These are phyloP conservation scores for Leptosomus discolor DNA, from an alignment of 2,113 vertebrate species.

Conservation along the genomic window DNA sequence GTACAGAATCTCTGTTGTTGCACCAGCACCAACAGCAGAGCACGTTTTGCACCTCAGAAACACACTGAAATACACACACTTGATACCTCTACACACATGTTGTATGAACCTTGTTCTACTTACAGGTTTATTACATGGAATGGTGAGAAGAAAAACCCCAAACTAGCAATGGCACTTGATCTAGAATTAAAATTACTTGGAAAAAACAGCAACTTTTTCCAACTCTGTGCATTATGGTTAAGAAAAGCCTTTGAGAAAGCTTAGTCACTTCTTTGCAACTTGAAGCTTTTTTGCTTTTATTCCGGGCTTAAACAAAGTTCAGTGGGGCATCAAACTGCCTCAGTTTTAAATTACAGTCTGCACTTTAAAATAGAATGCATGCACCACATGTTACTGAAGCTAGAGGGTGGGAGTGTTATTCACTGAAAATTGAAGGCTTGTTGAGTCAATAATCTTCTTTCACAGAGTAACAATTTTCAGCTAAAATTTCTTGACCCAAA, in stretches of 20 bases:
- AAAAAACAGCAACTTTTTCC: constrained; percentile 6
- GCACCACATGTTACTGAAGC: constrained; percentile 79
- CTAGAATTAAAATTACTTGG: background rate
- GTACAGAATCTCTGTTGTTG: background rate
- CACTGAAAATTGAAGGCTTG: constrained; percentile 86
- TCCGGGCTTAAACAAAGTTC: constrained; percentile 85
- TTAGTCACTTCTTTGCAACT: constrained; percentile 75
- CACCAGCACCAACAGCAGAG: background rate
- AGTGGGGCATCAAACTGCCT: constrained; percentile 84
- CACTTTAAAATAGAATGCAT: constrained; percentile 84
- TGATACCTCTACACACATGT: background rate
- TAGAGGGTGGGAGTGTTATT: constrained; percentile 82
- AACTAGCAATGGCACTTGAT: background rate
- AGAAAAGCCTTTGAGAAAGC: constrained; percentile 69
- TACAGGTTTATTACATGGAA: background rate
- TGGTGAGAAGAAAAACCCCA: background rate
- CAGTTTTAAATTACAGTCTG: constrained; percentile 83
- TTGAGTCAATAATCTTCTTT: constrained; percentile 85
- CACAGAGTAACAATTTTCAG: constrained; percentile 84
- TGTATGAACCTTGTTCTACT: background rate
- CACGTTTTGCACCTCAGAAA: background rate
- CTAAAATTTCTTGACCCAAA: constrained; percentile 88
- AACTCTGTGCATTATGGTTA: constrained; percentile 21
- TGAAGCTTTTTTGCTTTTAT: constrained; percentile 75
- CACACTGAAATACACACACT: background rate